Percentiles rank a stretch among this genome's conserved stretches.
These are phyloP conservation scores for Gouania willdenowi DNA, from an alignment of 2,797 vertebrate species.

Conservation along the genomic window DNA sequence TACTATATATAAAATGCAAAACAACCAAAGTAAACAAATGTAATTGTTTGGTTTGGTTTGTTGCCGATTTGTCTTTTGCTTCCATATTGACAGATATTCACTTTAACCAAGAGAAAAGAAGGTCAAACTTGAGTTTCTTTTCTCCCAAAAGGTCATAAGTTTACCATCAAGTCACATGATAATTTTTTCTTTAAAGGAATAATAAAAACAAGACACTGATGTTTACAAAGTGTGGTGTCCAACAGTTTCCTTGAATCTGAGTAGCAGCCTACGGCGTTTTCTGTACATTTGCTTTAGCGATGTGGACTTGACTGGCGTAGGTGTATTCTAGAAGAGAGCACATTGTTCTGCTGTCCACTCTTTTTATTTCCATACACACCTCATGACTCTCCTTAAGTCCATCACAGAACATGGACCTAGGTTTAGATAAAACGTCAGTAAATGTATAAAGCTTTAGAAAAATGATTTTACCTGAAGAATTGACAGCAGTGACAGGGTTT, in stretches of 20 bases:
- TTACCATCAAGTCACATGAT: too few species aligned
- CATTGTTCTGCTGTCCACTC: conserved; percentile 89
- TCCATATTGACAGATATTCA: too few species aligned
- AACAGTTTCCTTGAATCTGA: conserved; percentile 95
- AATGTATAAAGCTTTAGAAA: background rate
- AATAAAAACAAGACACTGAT: too few species aligned
- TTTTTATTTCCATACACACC: conserved; percentile 87
- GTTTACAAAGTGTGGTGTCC: too few species aligned
- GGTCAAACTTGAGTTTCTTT: too few species aligned
- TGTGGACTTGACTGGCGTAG: conserved; percentile 89
- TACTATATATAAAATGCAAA: too few species aligned
- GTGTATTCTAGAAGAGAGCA: conserved; percentile 89
- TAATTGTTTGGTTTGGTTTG: too few species aligned
- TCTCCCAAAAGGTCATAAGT: too few species aligned
- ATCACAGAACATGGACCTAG: conserved; percentile 96
- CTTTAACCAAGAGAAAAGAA: too few species aligned
- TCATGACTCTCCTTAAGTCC: conserved; percentile 92
- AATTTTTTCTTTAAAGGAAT: too few species aligned
- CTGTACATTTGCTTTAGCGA: conserved; percentile 93
- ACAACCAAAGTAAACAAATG: too few species aligned
- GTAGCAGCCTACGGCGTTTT: conserved; percentile 89
- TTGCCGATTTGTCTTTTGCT: too few species aligned
- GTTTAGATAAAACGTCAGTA: conserved; percentile 5
- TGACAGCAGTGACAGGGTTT: conserved; percentile 90
- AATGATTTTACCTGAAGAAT: conserved; percentile 88